Conservation (phyloP, 2,888 invertebrate genomes). For the Thumatha senex region DNA sequence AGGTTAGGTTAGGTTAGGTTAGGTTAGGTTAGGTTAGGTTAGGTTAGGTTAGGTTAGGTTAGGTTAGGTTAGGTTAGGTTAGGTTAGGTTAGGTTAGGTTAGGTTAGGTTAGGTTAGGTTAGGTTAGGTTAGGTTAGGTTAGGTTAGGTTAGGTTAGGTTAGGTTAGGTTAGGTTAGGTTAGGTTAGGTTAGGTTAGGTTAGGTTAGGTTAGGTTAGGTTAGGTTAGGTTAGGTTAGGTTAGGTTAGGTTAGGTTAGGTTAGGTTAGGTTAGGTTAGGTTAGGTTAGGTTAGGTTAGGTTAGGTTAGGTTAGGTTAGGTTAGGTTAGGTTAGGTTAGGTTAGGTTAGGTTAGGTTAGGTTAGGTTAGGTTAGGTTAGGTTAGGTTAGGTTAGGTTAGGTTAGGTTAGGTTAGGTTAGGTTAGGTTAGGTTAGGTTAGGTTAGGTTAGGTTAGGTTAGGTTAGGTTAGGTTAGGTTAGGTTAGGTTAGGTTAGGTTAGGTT, state of each 20-base stretch:
- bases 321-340: conserved; percentile 5
- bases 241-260: conserved; percentile 3
- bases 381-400: conserved; percentile 5
- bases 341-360: conserved; percentile 5
- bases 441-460: conserved; percentile 5
- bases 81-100: conserved; percentile 3
- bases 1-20: conserved; percentile 5
- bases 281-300: conserved; percentile 5
- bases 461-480: conserved; percentile 5
- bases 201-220: conserved; percentile 3
- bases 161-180: conserved; percentile 3
- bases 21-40: conserved; percentile 5
- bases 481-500: conserved; percentile 5
- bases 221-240: conserved; percentile 3
- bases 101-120: conserved; percentile 3
- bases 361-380: conserved; percentile 5
- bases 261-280: conserved; percentile 3
- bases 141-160: conserved; percentile 3
- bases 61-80: conserved; percentile 3
- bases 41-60: conserved; percentile 4
- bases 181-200: conserved; percentile 3
- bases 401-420: conserved; percentile 5
- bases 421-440: conserved; percentile 5
- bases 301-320: conserved; percentile 5
- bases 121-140: conserved; percentile 3